Conservation (phyloP, 2,888 invertebrate genomes). For the Pegoplata infirma region DNA sequence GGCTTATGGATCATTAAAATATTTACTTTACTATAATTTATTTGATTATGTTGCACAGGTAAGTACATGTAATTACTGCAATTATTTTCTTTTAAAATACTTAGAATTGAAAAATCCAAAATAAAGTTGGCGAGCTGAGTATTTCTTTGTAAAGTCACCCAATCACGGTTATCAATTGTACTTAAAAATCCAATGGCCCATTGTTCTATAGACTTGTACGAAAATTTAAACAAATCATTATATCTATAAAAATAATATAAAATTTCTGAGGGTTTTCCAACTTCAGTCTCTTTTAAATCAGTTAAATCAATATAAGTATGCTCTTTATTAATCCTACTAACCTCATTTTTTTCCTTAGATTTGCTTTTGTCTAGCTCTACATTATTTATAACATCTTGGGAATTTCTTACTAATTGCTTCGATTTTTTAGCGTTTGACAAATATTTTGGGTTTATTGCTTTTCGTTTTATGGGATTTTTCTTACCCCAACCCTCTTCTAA, state of each 20-base stretch:
- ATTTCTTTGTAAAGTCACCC: not conserved
- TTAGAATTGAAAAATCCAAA: slow-evolving; percentile 15
- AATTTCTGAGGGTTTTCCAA: not conserved
- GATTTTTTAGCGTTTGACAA: slow-evolving; percentile 5
- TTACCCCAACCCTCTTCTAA: slow-evolving; percentile 17
- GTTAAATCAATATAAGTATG: not conserved
- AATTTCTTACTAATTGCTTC: not conserved
- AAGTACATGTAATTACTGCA: not conserved
- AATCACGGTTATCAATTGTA: slow-evolving; percentile 1
- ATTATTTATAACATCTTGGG: not conserved
- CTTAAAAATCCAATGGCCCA: not conserved
- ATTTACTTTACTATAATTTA: not conserved
- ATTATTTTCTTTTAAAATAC: slow-evolving; percentile 14
- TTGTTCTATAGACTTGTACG: not conserved
- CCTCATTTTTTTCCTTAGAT: not conserved
- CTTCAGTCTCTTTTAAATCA: not conserved
- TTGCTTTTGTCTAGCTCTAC: not conserved
- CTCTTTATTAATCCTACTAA: not conserved
- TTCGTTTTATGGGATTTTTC: not conserved
- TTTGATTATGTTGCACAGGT: not conserved
- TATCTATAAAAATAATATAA: not conserved
- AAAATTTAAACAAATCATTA: not conserved
- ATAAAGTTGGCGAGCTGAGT: slow-evolving; percentile 4
- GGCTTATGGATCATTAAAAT: not conserved
- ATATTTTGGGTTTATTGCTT: slow-evolving; percentile 8